Conservation (phyloP, 2,888 invertebrate species). For the Tinea pellionella region DNA sequence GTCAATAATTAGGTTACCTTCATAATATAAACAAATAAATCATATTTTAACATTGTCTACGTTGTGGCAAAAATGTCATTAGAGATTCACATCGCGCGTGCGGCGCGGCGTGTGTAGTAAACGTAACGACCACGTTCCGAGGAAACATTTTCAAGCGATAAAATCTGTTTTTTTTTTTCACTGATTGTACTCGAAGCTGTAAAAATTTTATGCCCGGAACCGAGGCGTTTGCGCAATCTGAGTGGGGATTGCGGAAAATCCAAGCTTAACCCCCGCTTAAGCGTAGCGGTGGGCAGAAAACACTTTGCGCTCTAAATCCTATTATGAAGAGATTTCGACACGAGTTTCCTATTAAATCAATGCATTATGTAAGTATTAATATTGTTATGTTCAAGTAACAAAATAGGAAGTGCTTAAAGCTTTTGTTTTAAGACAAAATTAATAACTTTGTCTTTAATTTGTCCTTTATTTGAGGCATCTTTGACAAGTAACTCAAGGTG, state of each 20-base stretch:
- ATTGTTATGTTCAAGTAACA: background rate
- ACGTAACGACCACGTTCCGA: background rate
- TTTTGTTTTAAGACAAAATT: background rate
- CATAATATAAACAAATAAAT: background rate
- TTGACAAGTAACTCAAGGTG: background rate
- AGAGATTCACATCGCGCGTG: background rate
- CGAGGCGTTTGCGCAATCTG: constrained; percentile 57
- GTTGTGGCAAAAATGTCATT: background rate
- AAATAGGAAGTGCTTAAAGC: background rate
- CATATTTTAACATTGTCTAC: background rate
- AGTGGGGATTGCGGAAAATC: constrained; percentile 49
- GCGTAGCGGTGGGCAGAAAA: constrained; percentile 9
- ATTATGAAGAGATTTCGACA: background rate
- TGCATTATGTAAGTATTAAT: background rate
- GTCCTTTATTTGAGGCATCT: background rate
- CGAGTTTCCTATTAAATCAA: background rate
- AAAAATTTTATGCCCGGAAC: constrained; percentile 8
- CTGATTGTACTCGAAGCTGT: constrained; percentile 6
- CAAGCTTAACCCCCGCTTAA: constrained; percentile 33
- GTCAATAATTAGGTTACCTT: background rate
- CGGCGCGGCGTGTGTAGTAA: constrained; percentile 2
- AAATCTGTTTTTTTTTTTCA: constrained; percentile 12
- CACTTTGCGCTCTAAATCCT: constrained; percentile 3
- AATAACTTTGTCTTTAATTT: background rate
- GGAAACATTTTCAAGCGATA: constrained; percentile 8